Percentiles rank a stretch among this genome's conserved stretches.
Conservation (phyloP, 2,797 vertebrate genomes). For the Morelia viridis region DNA sequence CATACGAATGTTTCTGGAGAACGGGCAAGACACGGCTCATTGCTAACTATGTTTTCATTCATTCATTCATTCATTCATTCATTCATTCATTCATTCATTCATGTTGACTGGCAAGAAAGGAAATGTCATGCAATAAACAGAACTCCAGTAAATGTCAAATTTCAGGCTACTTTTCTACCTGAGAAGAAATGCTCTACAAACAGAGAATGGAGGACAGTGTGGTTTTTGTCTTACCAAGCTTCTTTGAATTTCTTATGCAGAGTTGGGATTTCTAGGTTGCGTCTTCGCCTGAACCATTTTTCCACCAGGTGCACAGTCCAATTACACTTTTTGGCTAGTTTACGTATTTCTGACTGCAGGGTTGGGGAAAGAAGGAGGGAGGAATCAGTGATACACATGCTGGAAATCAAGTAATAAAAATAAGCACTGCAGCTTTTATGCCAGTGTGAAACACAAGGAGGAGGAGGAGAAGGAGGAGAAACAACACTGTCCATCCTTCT, state of each 20-base stretch:
- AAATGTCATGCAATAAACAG: neutral
- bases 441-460: neutral
- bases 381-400: neutral
- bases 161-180: neutral
- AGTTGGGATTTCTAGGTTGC: constrained; percentile 83
- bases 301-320: constrained; percentile 82
- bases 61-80: neutral
- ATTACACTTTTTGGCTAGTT: constrained; percentile 89
- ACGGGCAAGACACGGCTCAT: neutral
- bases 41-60: neutral
- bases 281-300: constrained; percentile 88
- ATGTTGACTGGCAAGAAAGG: neutral
- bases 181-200: neutral
- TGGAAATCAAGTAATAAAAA: neutral
- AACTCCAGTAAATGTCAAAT: neutral
- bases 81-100: neutral
- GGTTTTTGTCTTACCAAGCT: constrained; percentile 80
- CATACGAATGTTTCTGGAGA: neutral
- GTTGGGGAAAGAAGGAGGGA: neutral
- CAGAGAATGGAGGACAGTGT: neutral
- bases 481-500: neutral
- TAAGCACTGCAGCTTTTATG: neutral
- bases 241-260: constrained; percentile 90
- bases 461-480: too few species aligned
- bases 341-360: constrained; percentile 81